Conservation (phyloP, 1,140 invertebrate genomes). For the Metopolophium dirhodum region DNA sequence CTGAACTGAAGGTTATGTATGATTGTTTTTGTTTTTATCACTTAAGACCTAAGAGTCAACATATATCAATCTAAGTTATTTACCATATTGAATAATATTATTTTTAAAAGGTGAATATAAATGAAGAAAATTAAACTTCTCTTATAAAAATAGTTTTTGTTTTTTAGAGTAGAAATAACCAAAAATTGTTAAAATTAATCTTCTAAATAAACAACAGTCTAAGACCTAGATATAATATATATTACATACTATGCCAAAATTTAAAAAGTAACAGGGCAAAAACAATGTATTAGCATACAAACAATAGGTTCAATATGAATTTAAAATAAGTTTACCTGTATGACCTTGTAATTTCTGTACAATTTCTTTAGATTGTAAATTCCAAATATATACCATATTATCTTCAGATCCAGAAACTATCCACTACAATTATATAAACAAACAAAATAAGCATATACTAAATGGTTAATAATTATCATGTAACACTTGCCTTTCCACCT, state of each 20-base stretch:
- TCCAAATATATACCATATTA: constrained; percentile 99
- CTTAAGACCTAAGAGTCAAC: no score
- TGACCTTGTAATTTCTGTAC: constrained; percentile 93
- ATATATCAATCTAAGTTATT: no score
- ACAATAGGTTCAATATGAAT: background rate
- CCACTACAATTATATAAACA: constrained; percentile 75
- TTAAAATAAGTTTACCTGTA: constrained; percentile 45
- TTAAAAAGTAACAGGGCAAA: background rate
- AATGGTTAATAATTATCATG: constrained; percentile 5
- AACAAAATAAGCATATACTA: constrained; percentile 49
- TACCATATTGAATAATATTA: no score
- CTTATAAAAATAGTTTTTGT: no score
- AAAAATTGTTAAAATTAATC: no score
- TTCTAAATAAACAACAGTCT: background rate
- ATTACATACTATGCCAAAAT: no score
- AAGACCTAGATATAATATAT: no score
- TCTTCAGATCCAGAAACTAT: constrained; percentile 99
- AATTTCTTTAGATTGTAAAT: constrained; percentile 98
- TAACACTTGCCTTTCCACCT: constrained; percentile 86
- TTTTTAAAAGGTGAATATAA: no score
- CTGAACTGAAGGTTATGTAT: no score
- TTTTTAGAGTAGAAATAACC: no score
- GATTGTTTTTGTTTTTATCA: no score
- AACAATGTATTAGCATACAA: background rate
- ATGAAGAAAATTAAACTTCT: no score